phyloP scores from a whole-genome alignment of 1,140 invertebrate genomes.

The Drosophila persimilis region DNA sequence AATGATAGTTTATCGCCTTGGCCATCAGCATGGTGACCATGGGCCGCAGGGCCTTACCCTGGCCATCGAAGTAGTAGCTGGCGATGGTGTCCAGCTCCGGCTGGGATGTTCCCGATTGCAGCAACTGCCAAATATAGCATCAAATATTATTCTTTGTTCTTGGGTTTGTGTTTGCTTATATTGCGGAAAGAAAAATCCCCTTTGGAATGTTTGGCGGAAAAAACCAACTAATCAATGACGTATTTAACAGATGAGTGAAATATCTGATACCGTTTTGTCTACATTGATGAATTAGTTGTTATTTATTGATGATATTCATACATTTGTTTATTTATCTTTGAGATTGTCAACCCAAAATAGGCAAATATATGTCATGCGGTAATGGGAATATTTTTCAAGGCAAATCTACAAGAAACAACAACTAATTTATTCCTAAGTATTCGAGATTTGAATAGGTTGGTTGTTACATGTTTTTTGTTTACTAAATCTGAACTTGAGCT shows the following conservation, averaged over 20 bases:
- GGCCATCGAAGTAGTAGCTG: conserved; percentile 98
- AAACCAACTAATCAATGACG: conserved; percentile 28
- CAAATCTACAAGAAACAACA: too few relatives aligned
- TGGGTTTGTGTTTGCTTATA: conserved; percentile 19
- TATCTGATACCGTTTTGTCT: conserved; percentile 6
- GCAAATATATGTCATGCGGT: too few relatives aligned
- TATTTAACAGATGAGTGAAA: conserved; percentile 10
- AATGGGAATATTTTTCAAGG: too few relatives aligned
- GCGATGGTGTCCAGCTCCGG: conserved; percentile 93
- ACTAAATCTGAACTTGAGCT: too few relatives aligned
- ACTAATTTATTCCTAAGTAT: too few relatives aligned
- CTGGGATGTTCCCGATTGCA: conserved; percentile 90
- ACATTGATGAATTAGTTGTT: neutral
- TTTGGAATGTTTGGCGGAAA: conserved; percentile 9
- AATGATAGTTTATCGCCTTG: conserved; percentile 94
- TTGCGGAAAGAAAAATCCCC: conserved; percentile 8
- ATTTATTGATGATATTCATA: conserved; percentile 4
- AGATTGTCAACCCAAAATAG: too few relatives aligned
- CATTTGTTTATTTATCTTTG: conserved; percentile 3
- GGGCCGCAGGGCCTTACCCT: conserved; percentile 97
- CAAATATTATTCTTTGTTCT: neutral
- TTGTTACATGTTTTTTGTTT: too few relatives aligned
- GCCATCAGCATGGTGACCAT: conserved; percentile 96
- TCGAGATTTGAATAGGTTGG: too few relatives aligned
- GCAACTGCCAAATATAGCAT: conserved; percentile 85